These are phyloP conservation scores for Candidula unifasciata DNA, from an alignment of 2,888 invertebrate species.

Conservation along the genomic window DNA sequence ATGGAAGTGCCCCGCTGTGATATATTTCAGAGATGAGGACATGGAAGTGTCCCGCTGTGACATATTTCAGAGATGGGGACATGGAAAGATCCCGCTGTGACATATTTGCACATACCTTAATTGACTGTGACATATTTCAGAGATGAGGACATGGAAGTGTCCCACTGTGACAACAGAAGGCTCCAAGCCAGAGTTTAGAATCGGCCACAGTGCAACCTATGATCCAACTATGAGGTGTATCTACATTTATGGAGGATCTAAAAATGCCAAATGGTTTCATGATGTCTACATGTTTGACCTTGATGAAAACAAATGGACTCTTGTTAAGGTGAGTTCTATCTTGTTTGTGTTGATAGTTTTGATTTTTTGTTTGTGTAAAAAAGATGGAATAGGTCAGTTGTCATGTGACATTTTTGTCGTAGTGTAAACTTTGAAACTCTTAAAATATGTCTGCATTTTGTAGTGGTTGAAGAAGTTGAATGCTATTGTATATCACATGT, in stretches of 20 bases:
- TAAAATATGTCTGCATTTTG: no score
- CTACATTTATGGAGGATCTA: slow-evolving; percentile 76
- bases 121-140: slow-evolving; percentile 48
- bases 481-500: no score
- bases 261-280: slow-evolving; percentile 76
- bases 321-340: slow-evolving; percentile 68
- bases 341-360: no score
- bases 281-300: slow-evolving; percentile 75
- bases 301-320: slow-evolving; percentile 75
- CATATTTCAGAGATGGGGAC: no score
- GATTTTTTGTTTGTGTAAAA: no score
- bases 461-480: not conserved
- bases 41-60: no score
- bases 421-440: no score
- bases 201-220: slow-evolving; percentile 77
- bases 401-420: no score
- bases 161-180: slow-evolving; percentile 62
- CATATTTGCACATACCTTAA: not conserved
- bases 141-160: slow-evolving; percentile 68
- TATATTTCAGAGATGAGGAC: no score
- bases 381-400: no score
- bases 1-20: slow-evolving; percentile 64
- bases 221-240: slow-evolving; percentile 74
- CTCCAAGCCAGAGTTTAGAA: slow-evolving; percentile 71
- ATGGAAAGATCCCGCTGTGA: no score